phyloP scores from a whole-genome alignment of 2,888 invertebrate species.

The Bedellia somnulentella region DNA sequence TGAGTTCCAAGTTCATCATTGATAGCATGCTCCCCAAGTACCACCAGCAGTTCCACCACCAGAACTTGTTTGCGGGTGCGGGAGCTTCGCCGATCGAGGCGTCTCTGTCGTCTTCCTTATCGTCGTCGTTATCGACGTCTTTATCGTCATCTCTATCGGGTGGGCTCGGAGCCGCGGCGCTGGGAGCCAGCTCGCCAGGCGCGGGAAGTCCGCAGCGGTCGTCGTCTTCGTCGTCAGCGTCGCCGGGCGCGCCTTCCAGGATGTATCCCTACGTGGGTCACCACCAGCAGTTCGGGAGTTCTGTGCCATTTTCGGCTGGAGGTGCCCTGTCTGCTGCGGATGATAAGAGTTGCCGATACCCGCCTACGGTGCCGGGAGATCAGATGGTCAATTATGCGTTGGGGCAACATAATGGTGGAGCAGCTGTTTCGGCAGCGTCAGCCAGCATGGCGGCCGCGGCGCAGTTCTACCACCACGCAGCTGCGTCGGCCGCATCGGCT shows the following conservation, averaged over 20 bases:
- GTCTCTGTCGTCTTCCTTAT: constrained; percentile 63
- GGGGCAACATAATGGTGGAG: constrained; percentile 73
- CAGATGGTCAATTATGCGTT: constrained; percentile 83
- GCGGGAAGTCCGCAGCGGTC: constrained; percentile 67
- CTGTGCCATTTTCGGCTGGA: constrained; percentile 68
- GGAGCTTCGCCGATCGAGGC: constrained; percentile 74
- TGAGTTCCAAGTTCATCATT: constrained; percentile 97
- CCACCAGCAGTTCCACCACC: constrained; percentile 72
- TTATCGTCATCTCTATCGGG: constrained; percentile 64
- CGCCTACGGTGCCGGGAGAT: constrained; percentile 65
- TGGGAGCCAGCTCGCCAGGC: constrained; percentile 60
- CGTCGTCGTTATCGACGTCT: constrained; percentile 60
- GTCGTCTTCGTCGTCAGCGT: constrained; percentile 66
- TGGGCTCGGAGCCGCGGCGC: constrained; percentile 65
- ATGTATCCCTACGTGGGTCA: constrained; percentile 93
- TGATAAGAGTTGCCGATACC: constrained; percentile 83
- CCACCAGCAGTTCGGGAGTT: constrained; percentile 73
- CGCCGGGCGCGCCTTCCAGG: constrained; percentile 75
- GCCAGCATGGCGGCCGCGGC: constrained; percentile 73
- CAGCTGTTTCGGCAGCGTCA: constrained; percentile 68
- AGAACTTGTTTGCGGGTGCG: constrained; percentile 62
- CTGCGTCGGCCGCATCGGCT: constrained; percentile 73
- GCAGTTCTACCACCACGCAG: constrained; percentile 88
- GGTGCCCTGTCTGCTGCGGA: constrained; percentile 68
- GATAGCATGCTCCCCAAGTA: constrained; percentile 98